Evolutionary conservation across 1,140 invertebrate species (phyloP), one percentile per base, ranked within the genome.

Genomic region (Drosophila subpulchrella): DNA sequence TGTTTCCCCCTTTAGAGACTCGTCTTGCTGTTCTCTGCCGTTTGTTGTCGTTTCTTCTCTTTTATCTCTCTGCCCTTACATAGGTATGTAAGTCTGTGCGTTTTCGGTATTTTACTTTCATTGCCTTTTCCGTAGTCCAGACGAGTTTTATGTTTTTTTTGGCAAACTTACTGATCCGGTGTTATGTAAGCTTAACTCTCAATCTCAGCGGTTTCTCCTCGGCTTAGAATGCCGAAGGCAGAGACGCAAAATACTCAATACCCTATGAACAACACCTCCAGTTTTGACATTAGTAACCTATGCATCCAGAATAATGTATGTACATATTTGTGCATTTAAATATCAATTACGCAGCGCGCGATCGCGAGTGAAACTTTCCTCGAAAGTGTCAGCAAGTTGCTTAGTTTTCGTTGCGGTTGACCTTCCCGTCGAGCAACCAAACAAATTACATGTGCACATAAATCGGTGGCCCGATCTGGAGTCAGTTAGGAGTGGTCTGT

Each of bases 191-290:
- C 13, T 42, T 15, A 71, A 41, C 55, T 66, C 60, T 57, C 56
- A 55, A 54, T 71, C 41, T 54, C 48, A 59, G 74, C 57, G 65
- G 47, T 74, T 85, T 81, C 59, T 50, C 62, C 51, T 27, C 44
- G 70, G 61, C 61, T 67, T 81, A 85, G 81, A 85, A 86, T 85
- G 68, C 54, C 47, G 13, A 46, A 44, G 41, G 70, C 38, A 66
- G 51, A 58, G 61, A 17, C 20, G 44, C 53, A 41, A 36, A 32
- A 38, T 8, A 41, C 15, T 36, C 30, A 36, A 63, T 47, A 15
- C 13, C 20, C 7, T 50, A 50, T 11, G n/a, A 38, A 24, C 58
- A 38, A 27, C 41, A 47, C 32, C 56, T 48, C n/a, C 42, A 20
- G 4, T 3, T 10, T 32, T 41, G 54, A 61, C 59, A 39, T 12